Conservation (phyloP, 2,888 invertebrate genomes). For the Notocelia uddmanniana region DNA sequence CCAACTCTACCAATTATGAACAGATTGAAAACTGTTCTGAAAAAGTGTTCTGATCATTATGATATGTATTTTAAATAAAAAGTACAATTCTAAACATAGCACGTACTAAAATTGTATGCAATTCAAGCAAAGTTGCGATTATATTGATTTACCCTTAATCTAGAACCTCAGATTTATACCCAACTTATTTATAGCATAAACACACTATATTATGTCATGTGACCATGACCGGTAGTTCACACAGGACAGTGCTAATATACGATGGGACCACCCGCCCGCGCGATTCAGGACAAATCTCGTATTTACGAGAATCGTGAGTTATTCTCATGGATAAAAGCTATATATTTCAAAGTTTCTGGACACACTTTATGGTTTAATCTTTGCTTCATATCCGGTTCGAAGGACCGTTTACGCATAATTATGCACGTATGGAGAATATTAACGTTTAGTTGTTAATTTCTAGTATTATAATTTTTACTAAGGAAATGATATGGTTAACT, state of each 20-base stretch:
- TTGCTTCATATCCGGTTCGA: conserved; percentile 31
- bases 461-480: background rate
- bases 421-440: conserved; percentile 23
- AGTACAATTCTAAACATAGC: too few relatives aligned
- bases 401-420: conserved; percentile 29
- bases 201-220: conserved; percentile 23
- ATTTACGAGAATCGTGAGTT: conserved; percentile 41
- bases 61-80: background rate
- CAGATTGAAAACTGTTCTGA: too few relatives aligned
- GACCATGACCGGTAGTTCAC: conserved; percentile 40
- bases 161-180: conserved; percentile 28
- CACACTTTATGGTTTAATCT: conserved; percentile 37
- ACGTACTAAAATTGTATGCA: background rate
- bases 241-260: conserved; percentile 36
- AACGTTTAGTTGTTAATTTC: conserved; percentile 3
- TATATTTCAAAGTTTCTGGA: conserved; percentile 28
- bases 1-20: too few relatives aligned
- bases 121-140: background rate
- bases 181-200: conserved; percentile 18
- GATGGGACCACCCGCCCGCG: conserved; percentile 43
- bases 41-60: too few relatives aligned
- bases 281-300: conserved; percentile 40
- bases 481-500: background rate
- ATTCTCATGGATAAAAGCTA: conserved; percentile 9
- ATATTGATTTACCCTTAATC: conserved; percentile 11